Base-by-base conservation (phyloP, 2,113 vertebrate species). In the Siniperca knerii region DNA sequence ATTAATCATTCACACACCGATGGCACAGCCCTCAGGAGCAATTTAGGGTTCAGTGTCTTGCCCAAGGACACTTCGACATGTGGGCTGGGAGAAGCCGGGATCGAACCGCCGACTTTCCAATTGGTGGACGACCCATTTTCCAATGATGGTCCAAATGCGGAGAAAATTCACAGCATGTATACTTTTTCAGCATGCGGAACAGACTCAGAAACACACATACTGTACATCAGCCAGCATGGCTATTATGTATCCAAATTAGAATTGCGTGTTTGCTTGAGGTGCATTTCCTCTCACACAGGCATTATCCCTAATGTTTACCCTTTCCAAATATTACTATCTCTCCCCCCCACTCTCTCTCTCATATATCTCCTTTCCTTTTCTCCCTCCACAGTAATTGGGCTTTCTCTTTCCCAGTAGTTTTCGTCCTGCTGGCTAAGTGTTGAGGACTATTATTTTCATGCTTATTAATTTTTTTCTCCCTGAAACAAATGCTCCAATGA, bases 401-500 rank as follows among this genome's bases (percentile, higher is more conserved):
- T 79, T 71, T 82, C 37, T 78, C 60, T 72, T 82, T 84, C 60
- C n/a, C 20, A 6, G 74, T 83, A 40, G 83, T 89, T 81, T 81
- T 91, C 52, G 37, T 86, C 77, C 82, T 93, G 82, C 86, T 90
- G 87, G 90, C 87, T 84, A 77, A 85, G 42, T 83, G 83, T 90
- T 85, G 79, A 83, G 75, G 61, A 85, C 92, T 82, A 86, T 94
- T 93, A 92, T 92, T 92, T 92, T 79, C 88, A 85, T 89, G 83
- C 89, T 91, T 91, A 91, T 92, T 94, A 89, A 93, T 93, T 92
- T 92, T 58, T 90, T 76, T 91, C 79, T 82, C 70, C 87, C 83
- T 90, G 76, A 90, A 94, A 95, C 90, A 92, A 95, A 93, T 90
- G 82, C 77, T 79, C 74, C n/a, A n/a, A 90, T 92, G 79, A 80